Conservation (phyloP, 2,888 invertebrate genomes). For the Aphrophora alni region DNA sequence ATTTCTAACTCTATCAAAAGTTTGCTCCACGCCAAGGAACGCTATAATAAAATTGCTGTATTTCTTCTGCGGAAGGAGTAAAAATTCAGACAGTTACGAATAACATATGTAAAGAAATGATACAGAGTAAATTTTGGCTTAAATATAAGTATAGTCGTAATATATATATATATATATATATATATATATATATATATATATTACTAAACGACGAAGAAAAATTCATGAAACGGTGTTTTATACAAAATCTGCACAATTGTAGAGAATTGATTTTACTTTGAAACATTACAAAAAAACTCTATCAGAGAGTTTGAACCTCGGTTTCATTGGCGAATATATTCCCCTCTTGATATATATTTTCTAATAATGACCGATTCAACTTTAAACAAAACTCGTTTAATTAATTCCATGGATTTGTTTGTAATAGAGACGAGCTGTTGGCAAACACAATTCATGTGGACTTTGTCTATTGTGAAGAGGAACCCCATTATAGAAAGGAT, state of each 20-base stretch:
- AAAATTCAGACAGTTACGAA: too few species aligned
- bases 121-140: too few species aligned
- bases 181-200: too few species aligned
- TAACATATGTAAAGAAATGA: too few species aligned
- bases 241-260: background rate
- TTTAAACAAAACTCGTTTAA: slow-evolving; percentile 40
- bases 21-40: too few species aligned
- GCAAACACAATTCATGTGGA: background rate
- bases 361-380: slow-evolving; percentile 33
- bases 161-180: too few species aligned
- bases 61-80: too few species aligned
- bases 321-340: background rate
- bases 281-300: background rate
- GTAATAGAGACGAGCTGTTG: slow-evolving; percentile 29
- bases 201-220: too few species aligned
- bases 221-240: too few species aligned
- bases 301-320: background rate
- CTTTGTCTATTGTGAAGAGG: slow-evolving; percentile 9
- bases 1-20: too few species aligned
- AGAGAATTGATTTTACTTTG: background rate
- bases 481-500: background rate
- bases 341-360: slow-evolving; percentile 15
- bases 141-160: too few species aligned
- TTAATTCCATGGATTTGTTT: slow-evolving; percentile 39
- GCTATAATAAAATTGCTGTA: too few species aligned